A percentile compares a stretch with the other conserved stretches of the same genome.
These are phyloP conservation scores for Thecophora atra DNA, from an alignment of 2,888 invertebrate species.

Conservation along the genomic window DNA sequence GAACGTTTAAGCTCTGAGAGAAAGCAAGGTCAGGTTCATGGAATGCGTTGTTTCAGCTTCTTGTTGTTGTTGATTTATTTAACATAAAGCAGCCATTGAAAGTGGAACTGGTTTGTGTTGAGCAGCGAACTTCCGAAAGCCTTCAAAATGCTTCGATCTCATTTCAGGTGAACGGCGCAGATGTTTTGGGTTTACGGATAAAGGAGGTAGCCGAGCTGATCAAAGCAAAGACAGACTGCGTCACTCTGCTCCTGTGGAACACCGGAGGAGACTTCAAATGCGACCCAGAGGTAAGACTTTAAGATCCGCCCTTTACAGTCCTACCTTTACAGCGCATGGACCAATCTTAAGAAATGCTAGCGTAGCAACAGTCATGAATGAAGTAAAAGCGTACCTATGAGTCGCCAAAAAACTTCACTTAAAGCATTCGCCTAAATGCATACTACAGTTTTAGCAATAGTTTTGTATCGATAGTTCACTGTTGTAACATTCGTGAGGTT, in stretches of 20 bases:
- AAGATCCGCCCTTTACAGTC: no score
- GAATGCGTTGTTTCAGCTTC: neutral
- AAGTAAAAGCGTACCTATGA: no score
- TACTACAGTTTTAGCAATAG: neutral
- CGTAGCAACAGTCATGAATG: no score
- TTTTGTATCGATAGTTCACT: neutral
- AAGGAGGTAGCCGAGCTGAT: slow-evolving; percentile 69
- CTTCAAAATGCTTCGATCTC: neutral
- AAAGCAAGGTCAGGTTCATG: slow-evolving; percentile 40
- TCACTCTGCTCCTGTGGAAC: slow-evolving; percentile 68
- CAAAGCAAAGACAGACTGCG: slow-evolving; percentile 64
- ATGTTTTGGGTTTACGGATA: slow-evolving; percentile 68
- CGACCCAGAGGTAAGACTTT: slow-evolving; percentile 62
- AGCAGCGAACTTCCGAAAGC: no score
- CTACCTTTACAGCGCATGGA: no score
- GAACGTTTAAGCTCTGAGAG: no score
- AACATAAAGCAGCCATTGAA: no score
- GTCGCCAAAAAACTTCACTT: neutral
- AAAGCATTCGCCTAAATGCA: neutral
- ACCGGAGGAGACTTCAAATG: slow-evolving; percentile 67
- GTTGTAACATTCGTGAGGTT: neutral
- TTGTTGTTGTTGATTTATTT: neutral
- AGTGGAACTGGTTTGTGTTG: no score
- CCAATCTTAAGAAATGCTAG: no score
- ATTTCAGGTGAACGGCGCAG: slow-evolving; percentile 69